These are phyloP conservation scores for Callitettix versicolor DNA, from an alignment of 1,140 invertebrate genomes.

Conservation along the genomic window DNA sequence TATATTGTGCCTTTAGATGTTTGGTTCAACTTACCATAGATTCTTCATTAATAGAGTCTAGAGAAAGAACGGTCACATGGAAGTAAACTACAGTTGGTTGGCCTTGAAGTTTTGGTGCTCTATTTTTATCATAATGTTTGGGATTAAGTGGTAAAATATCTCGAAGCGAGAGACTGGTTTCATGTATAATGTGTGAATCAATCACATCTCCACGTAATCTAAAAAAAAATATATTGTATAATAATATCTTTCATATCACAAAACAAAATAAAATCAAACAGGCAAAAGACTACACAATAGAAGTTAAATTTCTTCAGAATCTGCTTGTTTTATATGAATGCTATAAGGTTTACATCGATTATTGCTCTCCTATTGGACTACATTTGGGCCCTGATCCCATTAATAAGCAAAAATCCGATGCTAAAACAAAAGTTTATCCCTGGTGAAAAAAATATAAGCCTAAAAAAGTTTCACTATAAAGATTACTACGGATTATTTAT, in stretches of 20 bases:
- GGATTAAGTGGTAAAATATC: conserved; percentile 75
- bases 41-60: conserved; percentile 84
- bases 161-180: conserved; percentile 57
- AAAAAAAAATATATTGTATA: too few relatives aligned
- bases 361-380: too few relatives aligned
- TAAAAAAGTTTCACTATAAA: too few relatives aligned
- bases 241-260: too few relatives aligned
- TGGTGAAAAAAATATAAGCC: too few relatives aligned
- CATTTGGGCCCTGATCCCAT: too few relatives aligned
- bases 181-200: conserved; percentile 24
- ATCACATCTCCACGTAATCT: conserved; percentile 6
- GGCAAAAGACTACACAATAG: not conserved
- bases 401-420: too few relatives aligned
- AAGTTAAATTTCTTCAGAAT: not conserved
- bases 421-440: too few relatives aligned
- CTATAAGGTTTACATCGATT: too few relatives aligned
- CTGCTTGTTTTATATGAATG: not conserved
- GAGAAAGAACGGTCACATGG: conserved; percentile 75
- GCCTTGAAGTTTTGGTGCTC: conserved; percentile 71
- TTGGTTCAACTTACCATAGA: conserved; percentile 85
- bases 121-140: conserved; percentile 81
- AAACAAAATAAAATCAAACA: too few relatives aligned
- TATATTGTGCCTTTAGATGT: too few relatives aligned
- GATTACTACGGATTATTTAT: too few relatives aligned
- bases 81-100: conserved; percentile 80